Base-by-base conservation (phyloP, 2,888 invertebrate species). In the Aphelenchoides bicaudatus region DNA sequence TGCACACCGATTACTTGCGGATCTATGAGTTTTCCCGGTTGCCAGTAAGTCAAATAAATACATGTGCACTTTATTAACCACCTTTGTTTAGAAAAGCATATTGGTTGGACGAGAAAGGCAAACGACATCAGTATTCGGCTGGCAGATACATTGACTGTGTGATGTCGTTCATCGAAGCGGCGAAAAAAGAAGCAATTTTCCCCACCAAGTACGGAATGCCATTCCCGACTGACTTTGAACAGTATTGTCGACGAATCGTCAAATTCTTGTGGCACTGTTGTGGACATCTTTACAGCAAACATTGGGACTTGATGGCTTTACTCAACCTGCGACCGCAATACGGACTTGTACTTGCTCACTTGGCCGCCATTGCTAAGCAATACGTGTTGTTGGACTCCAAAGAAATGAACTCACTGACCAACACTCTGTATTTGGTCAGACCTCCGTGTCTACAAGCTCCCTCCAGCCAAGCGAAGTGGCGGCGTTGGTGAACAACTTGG, bases 1-100 rank as follows among this genome's bases (percentile, higher is more conserved):
- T 98, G 98, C 86, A 92, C 92, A 79, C 87, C 88, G 82, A 88
- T 88, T 71, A 87, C 88, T 78, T 98, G 98, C 85, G 88, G 92
- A 69, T 91, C 91, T 13, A 68, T 67, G 67, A 56, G 43, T 47
- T 67, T 59, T 58, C 67, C 67, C 5, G 67, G 67, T 39, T 37
- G 37, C 3, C 50, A 68, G 59, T 63, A 48, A 37, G 63, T 64
- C 43, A 16, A 34, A 3, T n/a, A 31, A 10, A 3, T 48, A 16
- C 27, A 30, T 19, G 3, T 5, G 25, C 10, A 51, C 28, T 34
- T 39, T 39, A n/a, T 21, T 8, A 58, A 47, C 10, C 10, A 16
- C 19, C 30, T 56, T 4, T 48, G 60, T 70, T 54, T 56, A 73
- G 73, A 56, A 75, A 75, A 53, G 74, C 73, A 0, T 61, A 65